Percentiles rank a stretch among this genome's conserved stretches.
These are phyloP conservation scores for Pachyrhynchus sulphureomaculatus DNA, from an alignment of 1,140 invertebrate genomes.

Conservation along the genomic window DNA sequence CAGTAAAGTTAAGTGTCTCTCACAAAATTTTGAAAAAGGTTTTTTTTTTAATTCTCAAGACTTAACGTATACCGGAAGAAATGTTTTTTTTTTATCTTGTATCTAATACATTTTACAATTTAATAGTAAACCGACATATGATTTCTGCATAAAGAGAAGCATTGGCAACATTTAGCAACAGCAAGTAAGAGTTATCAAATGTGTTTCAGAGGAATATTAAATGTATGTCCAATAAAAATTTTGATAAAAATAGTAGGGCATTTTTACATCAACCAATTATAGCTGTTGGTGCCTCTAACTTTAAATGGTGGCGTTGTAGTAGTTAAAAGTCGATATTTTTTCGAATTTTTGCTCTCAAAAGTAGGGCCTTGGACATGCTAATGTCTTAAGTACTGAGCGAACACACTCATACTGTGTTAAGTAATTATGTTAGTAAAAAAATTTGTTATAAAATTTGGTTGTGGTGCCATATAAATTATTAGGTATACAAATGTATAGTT, in stretches of 20 bases:
- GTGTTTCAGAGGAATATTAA: too few relatives aligned
- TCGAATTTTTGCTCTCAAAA: constrained; percentile 3
- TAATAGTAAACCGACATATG: too few relatives aligned
- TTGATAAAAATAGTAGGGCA: constrained; percentile 28
- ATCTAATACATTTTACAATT: too few relatives aligned
- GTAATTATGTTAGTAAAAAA: constrained; percentile 12
- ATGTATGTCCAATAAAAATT: neutral
- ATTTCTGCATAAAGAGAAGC: too few relatives aligned
- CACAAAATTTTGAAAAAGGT: too few relatives aligned
- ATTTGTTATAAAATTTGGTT: constrained; percentile 16
- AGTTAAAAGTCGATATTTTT: constrained; percentile 1
- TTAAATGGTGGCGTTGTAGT: constrained; percentile 34
- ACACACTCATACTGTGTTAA: constrained; percentile 4
- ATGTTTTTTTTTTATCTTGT: too few relatives aligned
- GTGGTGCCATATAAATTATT: constrained; percentile 22
- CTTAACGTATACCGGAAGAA: too few relatives aligned
- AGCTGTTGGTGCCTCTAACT: constrained; percentile 42
- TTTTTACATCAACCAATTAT: constrained; percentile 45
- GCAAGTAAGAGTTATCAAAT: too few relatives aligned
- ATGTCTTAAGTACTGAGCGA: neutral
- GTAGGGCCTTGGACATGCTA: constrained; percentile 23
- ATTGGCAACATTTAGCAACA: too few relatives aligned
- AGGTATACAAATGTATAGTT: constrained; percentile 1
- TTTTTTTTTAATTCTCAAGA: too few relatives aligned
- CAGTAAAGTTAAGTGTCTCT: too few relatives aligned